phyloP scores from a whole-genome alignment of 1,140 invertebrate genomes.

The Papilio xuthus region DNA sequence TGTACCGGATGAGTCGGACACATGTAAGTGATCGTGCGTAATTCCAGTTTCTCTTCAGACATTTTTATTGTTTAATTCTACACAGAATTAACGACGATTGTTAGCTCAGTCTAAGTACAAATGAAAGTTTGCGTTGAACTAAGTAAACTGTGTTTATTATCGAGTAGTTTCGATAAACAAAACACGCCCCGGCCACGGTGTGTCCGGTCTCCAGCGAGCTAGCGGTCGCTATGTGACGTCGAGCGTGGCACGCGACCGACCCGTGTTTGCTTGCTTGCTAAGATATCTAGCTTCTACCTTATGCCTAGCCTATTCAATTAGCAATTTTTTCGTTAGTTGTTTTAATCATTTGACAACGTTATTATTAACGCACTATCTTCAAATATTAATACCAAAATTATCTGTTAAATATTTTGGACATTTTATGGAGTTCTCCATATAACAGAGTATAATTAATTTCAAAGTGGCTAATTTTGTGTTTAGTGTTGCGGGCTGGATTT shows the following conservation, averaged over 20 bases:
- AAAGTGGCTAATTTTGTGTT: too few species aligned
- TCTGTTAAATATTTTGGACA: not conserved
- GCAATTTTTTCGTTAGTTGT: constrained; percentile 19
- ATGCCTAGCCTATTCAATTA: constrained; percentile 6
- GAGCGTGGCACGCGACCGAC: constrained; percentile 45
- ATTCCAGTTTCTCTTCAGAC: constrained; percentile 59
- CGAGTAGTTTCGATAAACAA: constrained; percentile 53
- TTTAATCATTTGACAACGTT: not conserved
- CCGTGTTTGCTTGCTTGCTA: constrained; percentile 40
- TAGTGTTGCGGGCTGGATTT: too few species aligned
- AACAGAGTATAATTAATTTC: too few species aligned
- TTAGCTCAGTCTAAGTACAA: constrained; percentile 16
- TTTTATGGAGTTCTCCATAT: too few species aligned
- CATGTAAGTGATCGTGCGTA: constrained; percentile 84
- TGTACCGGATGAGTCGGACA: constrained; percentile 84
- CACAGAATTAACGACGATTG: constrained; percentile 27
- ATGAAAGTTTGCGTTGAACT: constrained; percentile 39
- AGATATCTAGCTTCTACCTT: not conserved
- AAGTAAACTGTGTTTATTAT: constrained; percentile 44
- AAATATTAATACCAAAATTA: not conserved
- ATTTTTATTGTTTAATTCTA: constrained; percentile 49
- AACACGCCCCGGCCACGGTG: constrained; percentile 56
- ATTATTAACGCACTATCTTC: not conserved
- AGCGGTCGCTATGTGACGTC: constrained; percentile 43
- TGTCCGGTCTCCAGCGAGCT: constrained; percentile 47